A percentile compares a stretch with the other conserved stretches of the same genome.
Evolutionary conservation across 1,140 invertebrate genomes (phyloP).

Genomic region (Neodiprion fabricii): DNA sequence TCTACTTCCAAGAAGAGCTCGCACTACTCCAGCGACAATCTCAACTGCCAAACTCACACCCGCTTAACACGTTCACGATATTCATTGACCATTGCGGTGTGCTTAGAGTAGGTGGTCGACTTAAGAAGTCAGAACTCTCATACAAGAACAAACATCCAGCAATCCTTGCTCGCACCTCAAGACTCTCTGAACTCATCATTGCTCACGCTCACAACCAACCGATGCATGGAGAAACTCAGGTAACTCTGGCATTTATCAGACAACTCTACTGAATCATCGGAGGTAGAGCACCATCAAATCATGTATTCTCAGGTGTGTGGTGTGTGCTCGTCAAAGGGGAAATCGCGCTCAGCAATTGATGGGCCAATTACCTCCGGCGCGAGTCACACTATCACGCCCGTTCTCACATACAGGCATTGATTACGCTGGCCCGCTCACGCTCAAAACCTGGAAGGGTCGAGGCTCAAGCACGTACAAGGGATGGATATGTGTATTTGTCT

Average conservation of each 20-base stretch:
- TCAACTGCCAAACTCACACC: neutral
- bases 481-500: constrained; percentile 37
- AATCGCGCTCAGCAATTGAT: constrained; percentile 33
- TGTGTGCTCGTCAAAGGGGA: constrained; percentile 30
- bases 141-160: constrained; percentile 41
- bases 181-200: constrained; percentile 35
- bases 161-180: constrained; percentile 24
- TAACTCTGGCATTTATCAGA: constrained; percentile 24
- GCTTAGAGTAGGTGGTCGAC: constrained; percentile 24
- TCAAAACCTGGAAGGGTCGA: constrained; percentile 23
- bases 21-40: neutral
- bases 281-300: constrained; percentile 24
- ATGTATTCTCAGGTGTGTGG: constrained; percentile 28
- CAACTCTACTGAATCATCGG: constrained; percentile 33
- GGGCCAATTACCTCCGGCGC: constrained; percentile 43
- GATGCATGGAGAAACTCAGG: constrained; percentile 36
- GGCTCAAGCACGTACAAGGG: constrained; percentile 29
- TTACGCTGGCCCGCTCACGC: constrained; percentile 51
- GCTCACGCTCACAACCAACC: constrained; percentile 31
- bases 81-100: constrained; percentile 10
- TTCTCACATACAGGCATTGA: constrained; percentile 52
- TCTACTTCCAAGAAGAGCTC: neutral
- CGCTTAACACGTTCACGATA: constrained; percentile 6
- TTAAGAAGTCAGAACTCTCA: constrained; percentile 25
- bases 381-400: constrained; percentile 37